phyloP scores from a whole-genome alignment of 2,797 vertebrate species.

The Acrocephalus scirpaceus region DNA sequence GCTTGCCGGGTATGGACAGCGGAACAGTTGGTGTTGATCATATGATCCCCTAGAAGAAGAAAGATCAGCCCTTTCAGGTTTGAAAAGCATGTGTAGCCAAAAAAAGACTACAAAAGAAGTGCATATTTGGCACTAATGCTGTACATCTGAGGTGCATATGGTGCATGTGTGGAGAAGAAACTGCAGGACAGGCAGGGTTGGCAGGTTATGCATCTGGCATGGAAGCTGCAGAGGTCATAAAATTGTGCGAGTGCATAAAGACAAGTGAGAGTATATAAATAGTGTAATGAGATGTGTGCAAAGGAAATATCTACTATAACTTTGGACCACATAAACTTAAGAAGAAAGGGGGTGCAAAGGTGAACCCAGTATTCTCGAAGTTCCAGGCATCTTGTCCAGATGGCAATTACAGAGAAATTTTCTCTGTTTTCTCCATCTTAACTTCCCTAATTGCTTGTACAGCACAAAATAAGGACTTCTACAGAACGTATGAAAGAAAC shows the following conservation, averaged over 20 bases:
- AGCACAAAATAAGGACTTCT: not conserved
- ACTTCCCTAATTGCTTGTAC: not conserved
- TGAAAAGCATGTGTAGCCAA: not conserved
- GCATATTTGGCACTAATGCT: not conserved
- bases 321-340: not conserved
- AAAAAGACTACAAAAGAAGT: not conserved
- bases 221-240: not conserved
- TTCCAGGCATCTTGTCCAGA: not conserved
- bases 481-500: not conserved
- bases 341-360: not conserved
- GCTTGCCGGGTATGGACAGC: slow-evolving; percentile 93
- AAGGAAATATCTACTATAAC: not conserved
- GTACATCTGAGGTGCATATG: not conserved
- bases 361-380: not conserved
- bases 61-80: not conserved
- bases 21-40: slow-evolving; percentile 98
- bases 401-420: not conserved
- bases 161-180: not conserved
- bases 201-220: not conserved
- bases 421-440: not conserved
- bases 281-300: not conserved
- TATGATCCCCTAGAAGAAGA: slow-evolving; percentile 78
- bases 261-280: not conserved
- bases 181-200: not conserved
- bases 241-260: not conserved